These are phyloP conservation scores for Dione vanillae DNA, from an alignment of 2,888 invertebrate species.

Conservation along the genomic window DNA sequence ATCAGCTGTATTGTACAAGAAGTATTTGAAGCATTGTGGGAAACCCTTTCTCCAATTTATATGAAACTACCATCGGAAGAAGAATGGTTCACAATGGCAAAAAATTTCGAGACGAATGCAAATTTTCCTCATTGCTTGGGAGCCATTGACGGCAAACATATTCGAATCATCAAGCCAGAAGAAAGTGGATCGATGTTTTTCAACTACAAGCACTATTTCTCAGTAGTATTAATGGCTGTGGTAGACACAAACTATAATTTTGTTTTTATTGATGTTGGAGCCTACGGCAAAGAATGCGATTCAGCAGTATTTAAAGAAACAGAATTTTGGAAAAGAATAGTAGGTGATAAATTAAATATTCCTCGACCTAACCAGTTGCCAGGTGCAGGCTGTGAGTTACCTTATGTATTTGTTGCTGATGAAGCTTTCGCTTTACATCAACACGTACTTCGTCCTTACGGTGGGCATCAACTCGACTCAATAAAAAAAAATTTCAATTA, in stretches of 20 bases:
- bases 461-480: constrained; percentile 1
- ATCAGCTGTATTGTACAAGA: no score
- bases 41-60: no score
- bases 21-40: no score
- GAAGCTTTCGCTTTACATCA: constrained; percentile 29
- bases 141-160: constrained; percentile 9
- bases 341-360: constrained; percentile 42
- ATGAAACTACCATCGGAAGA: constrained; percentile 17
- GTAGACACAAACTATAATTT: no score
- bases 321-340: constrained; percentile 46
- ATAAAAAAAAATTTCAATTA: no score
- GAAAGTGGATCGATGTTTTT: no score
- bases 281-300: constrained; percentile 44
- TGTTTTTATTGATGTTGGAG: constrained; percentile 28
- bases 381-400: constrained; percentile 41
- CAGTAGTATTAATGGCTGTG: no score
- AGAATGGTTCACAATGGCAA: neutral
- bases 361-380: constrained; percentile 43
- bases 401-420: constrained; percentile 46
- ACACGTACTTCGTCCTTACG: constrained; percentile 27
- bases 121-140: no score
- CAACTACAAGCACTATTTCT: no score
- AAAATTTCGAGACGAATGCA: constrained; percentile 4
- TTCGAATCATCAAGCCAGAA: constrained; percentile 5
- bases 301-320: constrained; percentile 48